Evolutionary conservation across 2,888 invertebrate genomes (phyloP).

Genomic region (Nemotelus nigrinus): DNA sequence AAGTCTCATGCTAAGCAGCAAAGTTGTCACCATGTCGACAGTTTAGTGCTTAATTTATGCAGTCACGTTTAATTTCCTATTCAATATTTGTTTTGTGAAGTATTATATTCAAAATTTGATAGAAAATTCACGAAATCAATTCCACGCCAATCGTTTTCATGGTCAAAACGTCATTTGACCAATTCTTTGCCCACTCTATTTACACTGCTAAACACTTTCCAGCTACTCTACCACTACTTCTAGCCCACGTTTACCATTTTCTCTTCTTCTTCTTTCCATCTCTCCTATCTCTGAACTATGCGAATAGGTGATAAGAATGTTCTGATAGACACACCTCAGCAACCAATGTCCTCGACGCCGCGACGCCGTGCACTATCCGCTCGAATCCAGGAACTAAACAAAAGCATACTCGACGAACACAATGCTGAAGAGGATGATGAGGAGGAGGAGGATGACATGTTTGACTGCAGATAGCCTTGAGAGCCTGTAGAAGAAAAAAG

Average conservation of each 20-base stretch:
- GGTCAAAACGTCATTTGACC: too few species aligned
- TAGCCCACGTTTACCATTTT: neutral
- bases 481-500: neutral
- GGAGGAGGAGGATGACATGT: conserved; percentile 54
- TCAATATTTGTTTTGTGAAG: too few species aligned
- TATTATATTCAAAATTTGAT: too few species aligned
- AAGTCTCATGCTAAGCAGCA: too few species aligned
- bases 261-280: neutral
- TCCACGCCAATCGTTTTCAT: too few species aligned
- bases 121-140: too few species aligned
- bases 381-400: conserved; percentile 64
- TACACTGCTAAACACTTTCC: too few species aligned
- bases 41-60: too few species aligned
- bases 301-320: conserved; percentile 80
- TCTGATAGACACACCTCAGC: conserved; percentile 80
- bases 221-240: too few species aligned
- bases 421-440: conserved; percentile 57
- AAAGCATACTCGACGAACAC: conserved; percentile 63
- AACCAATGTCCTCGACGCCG: conserved; percentile 63
- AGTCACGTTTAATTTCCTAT: too few species aligned
- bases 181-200: too few species aligned
- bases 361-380: conserved; percentile 64
- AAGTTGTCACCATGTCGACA: too few species aligned
- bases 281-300: conserved; percentile 33
- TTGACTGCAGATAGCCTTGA: conserved; percentile 51